These are phyloP conservation scores for Sciaenops ocellatus DNA, from an alignment of 2,797 vertebrate genomes.

Conservation along the genomic window DNA sequence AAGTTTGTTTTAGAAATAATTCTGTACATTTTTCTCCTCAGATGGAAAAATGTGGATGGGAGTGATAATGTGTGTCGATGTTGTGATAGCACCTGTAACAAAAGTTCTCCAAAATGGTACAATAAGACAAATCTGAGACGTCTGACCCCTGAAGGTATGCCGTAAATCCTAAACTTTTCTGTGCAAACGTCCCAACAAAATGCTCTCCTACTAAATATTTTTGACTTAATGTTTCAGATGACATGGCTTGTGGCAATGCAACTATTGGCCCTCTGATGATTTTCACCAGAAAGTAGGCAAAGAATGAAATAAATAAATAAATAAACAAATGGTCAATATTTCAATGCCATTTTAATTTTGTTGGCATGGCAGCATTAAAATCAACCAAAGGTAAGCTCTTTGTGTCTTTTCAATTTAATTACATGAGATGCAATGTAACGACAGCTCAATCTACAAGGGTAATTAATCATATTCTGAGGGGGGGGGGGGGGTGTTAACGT, in stretches of 20 bases:
- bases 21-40: conserved; percentile 7
- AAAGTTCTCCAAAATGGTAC: neutral
- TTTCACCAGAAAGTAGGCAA: conserved; percentile 25
- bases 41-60: conserved; percentile 67
- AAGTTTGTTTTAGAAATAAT: neutral
- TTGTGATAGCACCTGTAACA: conserved; percentile 51
- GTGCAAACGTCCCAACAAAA: neutral
- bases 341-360: neutral
- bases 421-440: neutral
- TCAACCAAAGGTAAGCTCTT: neutral
- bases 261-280: conserved; percentile 56
- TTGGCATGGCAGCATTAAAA: neutral
- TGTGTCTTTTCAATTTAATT: neutral
- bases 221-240: conserved; percentile 48
- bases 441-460: neutral
- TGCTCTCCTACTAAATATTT: neutral
- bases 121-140: neutral
- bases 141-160: conserved; percentile 12
- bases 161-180: neutral
- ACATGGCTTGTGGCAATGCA: conserved; percentile 4
- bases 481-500: too few relatives aligned
- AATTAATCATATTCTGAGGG: neutral
- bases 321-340: neutral
- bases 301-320: neutral
- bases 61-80: conserved; percentile 56